Percentiles rank a stretch among this genome's conserved stretches.
Evolutionary conservation across 2,797 vertebrate species (phyloP).

Genomic region (Coracias cyanogaster): DNA sequence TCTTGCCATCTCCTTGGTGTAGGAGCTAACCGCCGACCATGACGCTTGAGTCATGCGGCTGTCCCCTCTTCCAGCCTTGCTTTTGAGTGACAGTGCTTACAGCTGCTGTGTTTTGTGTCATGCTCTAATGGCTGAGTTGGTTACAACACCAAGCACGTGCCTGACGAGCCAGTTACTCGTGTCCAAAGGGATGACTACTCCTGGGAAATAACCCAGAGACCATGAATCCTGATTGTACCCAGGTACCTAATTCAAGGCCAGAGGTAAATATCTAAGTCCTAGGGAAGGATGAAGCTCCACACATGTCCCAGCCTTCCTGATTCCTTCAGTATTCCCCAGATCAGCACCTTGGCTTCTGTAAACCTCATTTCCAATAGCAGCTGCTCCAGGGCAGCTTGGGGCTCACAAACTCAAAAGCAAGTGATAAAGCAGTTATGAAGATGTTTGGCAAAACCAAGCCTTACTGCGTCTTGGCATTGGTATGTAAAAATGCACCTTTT

Average conservation of each 20-base stretch:
- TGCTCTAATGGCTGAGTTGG: background rate
- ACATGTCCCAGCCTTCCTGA: background rate
- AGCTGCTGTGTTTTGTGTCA: background rate
- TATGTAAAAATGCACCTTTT: background rate
- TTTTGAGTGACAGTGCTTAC: background rate
- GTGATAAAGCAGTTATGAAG: background rate
- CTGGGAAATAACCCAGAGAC: background rate
- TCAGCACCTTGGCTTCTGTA: background rate
- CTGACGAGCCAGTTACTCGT: background rate
- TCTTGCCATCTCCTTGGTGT: background rate
- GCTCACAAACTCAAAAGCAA: background rate
- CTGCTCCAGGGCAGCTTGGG: background rate
- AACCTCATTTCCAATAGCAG: background rate
- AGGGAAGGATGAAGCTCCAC: background rate
- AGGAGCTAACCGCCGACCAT: background rate
- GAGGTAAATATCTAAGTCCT: background rate
- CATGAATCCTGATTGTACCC: background rate
- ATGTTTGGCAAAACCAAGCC: background rate
- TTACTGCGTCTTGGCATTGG: background rate
- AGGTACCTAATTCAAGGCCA: background rate
- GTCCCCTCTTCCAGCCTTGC: background rate
- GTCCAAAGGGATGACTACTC: background rate
- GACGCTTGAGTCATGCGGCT: rapidly evolving
- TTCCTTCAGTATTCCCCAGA: background rate
- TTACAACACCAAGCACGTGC: background rate